Conservation (phyloP, 2,797 vertebrate genomes). For the Miichthys miiuy region DNA sequence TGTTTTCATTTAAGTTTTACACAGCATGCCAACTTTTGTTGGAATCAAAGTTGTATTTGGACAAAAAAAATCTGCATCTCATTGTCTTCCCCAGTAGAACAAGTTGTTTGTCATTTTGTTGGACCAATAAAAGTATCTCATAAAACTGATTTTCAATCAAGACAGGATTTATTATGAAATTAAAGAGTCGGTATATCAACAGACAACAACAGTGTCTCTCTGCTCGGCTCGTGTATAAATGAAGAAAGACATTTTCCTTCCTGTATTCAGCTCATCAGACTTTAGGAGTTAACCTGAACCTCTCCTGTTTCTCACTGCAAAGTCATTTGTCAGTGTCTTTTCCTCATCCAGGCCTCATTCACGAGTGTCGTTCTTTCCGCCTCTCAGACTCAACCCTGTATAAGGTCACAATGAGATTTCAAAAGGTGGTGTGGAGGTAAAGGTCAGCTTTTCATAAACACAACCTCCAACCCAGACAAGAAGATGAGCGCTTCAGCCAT, state of each 20-base stretch:
- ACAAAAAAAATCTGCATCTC: background rate
- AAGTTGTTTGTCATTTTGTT: background rate
- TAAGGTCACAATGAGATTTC: constrained; percentile 27
- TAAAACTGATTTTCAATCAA: background rate
- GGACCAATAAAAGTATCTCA: background rate
- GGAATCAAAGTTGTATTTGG: background rate
- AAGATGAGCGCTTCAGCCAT: background rate
- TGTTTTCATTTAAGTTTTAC: too few species aligned
- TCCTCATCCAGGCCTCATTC: background rate
- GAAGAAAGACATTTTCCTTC: background rate
- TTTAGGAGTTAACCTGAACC: constrained; percentile 7
- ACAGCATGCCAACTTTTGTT: too few species aligned
- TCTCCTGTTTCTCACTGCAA: constrained; percentile 7
- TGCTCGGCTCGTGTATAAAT: background rate
- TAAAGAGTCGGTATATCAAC: background rate
- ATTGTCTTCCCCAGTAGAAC: background rate
- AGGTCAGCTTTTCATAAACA: constrained; percentile 43
- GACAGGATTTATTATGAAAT: background rate
- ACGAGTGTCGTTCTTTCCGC: constrained; percentile 1
- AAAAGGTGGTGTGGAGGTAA: constrained; percentile 19
- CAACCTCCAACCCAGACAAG: constrained; percentile 22
- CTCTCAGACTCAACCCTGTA: background rate
- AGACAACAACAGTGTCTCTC: background rate
- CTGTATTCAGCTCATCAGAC: background rate
- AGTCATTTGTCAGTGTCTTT: background rate